Conservation (phyloP, 1,140 invertebrate genomes). For the Leptopilina boulardi region DNA sequence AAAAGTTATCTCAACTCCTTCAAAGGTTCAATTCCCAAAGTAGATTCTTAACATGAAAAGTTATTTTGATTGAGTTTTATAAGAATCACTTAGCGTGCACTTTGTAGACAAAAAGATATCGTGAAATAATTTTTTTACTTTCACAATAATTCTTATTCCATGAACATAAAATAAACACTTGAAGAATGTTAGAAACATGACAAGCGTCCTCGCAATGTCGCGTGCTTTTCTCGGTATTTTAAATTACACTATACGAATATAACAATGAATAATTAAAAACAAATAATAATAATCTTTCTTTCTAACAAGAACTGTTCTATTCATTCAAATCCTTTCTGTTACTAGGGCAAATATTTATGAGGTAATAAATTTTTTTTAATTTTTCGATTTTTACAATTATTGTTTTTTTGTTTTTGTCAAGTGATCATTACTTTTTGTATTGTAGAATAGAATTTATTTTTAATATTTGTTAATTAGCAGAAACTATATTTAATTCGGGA, state of each 20-base stretch:
- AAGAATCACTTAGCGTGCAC: background rate
- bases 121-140: background rate
- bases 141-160: background rate
- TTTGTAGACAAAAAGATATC: background rate
- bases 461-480: too few relatives aligned
- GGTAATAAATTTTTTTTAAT: too few relatives aligned
- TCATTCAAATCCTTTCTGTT: background rate
- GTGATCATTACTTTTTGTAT: too few relatives aligned
- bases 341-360: background rate
- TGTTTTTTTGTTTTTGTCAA: too few relatives aligned
- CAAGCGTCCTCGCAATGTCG: background rate
- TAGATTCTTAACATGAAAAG: background rate
- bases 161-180: conserved; percentile 5
- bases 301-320: background rate
- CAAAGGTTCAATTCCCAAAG: background rate
- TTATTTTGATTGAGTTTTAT: background rate
- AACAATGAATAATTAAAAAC: background rate
- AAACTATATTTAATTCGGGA: too few relatives aligned
- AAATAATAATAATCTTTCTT: background rate
- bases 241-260: background rate
- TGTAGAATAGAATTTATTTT: too few relatives aligned
- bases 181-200: background rate
- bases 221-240: background rate
- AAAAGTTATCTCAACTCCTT: background rate
- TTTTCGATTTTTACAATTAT: too few relatives aligned